Evolutionary conservation across 2,113 vertebrate species (phyloP).

Genomic region (Ciconia stormi): DNA sequence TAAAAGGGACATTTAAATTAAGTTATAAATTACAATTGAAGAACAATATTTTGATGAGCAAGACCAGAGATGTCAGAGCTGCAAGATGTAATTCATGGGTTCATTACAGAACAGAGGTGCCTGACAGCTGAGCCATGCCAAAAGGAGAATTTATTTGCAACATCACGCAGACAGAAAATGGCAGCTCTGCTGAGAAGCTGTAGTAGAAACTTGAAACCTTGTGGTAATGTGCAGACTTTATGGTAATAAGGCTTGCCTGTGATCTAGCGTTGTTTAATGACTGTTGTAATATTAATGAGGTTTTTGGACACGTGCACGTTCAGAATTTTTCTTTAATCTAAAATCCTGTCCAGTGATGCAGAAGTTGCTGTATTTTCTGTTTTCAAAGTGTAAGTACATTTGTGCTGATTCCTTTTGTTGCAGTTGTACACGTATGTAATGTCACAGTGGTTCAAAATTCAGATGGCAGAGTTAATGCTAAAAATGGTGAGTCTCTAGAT

Average conservation of each 20-base stretch:
- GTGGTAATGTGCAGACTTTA: not conserved
- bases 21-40: conserved; percentile 83
- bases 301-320: not conserved
- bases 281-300: not conserved
- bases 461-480: not conserved
- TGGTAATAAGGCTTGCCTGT: conserved; percentile 45
- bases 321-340: not conserved
- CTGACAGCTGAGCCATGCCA: conserved; percentile 83
- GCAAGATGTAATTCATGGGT: conserved; percentile 81
- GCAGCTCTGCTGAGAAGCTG: conserved; percentile 65
- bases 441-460: not conserved
- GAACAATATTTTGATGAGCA: conserved; percentile 85
- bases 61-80: conserved; percentile 78
- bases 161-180: conserved; percentile 68
- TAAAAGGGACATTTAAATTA: conserved; percentile 80
- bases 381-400: not conserved
- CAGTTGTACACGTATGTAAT: not conserved
- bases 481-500: conserved; percentile 18
- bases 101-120: conserved; percentile 79
- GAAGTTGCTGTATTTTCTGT: not conserved
- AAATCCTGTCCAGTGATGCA: not conserved
- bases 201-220: conserved; percentile 21
- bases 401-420: not conserved
- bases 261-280: not conserved
- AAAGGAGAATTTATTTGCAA: conserved; percentile 77